Conservation (phyloP, 2,113 vertebrate genomes). For the Thalassoma bifasciatum region DNA sequence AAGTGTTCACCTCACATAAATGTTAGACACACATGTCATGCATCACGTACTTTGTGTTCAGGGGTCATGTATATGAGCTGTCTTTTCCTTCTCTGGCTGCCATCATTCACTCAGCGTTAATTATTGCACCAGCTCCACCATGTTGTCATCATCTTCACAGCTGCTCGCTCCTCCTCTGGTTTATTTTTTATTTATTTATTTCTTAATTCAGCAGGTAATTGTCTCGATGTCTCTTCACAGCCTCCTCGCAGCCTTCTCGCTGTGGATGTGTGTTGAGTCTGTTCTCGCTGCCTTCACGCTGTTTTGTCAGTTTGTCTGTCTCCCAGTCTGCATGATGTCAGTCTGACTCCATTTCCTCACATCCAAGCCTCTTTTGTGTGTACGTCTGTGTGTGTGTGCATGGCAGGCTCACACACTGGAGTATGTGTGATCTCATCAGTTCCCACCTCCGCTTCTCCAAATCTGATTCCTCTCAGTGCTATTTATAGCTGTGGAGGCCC, state of each 20-base stretch:
- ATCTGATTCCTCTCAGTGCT: conserved; percentile 77
- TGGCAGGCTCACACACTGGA: conserved; percentile 12
- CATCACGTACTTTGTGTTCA: background rate
- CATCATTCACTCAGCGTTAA: background rate
- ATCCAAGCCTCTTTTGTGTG: conserved; percentile 45
- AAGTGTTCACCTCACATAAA: background rate
- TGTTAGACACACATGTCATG: background rate
- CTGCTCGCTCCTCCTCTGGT: background rate
- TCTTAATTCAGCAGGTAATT: conserved; percentile 16
- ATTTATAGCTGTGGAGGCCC: conserved; percentile 72
- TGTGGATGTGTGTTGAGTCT: conserved; percentile 28
- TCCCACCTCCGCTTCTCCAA: conserved; percentile 74
- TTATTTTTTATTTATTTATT: background rate
- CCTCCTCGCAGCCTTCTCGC: conserved; percentile 5
- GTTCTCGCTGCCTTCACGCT: conserved; percentile 22
- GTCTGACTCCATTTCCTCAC: conserved; percentile 57
- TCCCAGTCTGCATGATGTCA: conserved; percentile 59
- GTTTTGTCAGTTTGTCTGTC: conserved; percentile 64
- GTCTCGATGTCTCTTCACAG: conserved; percentile 26
- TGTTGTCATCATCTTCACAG: conserved; percentile 8
- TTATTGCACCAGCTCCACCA: conserved; percentile 3
- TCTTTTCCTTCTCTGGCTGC: background rate
- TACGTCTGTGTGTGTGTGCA: background rate
- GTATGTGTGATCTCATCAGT: conserved; percentile 78
- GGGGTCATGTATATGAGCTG: background rate